Base-by-base conservation (phyloP, 2,113 vertebrate species). In the Dipodomys stephensi region DNA sequence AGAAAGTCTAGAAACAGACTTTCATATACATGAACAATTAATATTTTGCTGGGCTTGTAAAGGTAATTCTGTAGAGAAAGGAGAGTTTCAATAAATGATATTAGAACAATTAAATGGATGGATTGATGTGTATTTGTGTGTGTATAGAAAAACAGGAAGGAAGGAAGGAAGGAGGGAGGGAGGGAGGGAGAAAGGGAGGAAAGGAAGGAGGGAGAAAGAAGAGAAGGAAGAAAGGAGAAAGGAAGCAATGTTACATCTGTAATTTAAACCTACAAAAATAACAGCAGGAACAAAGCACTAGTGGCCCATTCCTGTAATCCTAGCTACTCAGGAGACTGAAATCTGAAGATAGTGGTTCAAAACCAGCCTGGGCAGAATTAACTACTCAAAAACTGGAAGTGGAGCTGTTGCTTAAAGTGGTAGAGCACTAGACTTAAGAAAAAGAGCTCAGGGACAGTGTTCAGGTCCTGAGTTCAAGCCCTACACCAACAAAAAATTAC, bases 21-120 rank as follows among this genome's bases (percentile, higher is more conserved):
- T 74, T 67, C 10, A 91, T 28, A 76, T 78, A 62, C 62, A 62
- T 83, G 20, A 57, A 62, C 25, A 92, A 83, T 25, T 84, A 60
- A 68, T 68, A 84, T 88, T 84, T 92, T 23, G 74, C 49, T 46
- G 49, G 69, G 8, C 7, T 78, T 15, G 81, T 80, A 67, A 89
- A 6, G 27, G 39, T 39, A 74, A 19, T 88, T 86, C 19, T 86
- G 30, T 57, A 6, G 35, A 85, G n/a, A 92, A 81, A 86, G 49
- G 30, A 57, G 78, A 67, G 11, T 62, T 72, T 74, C 19, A 69
- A 62, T 74, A 88, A 88, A 32, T 78, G 28, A 73, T 79, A 19
- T 32, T 93, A 67, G 7, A 90, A 93, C 57, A 84, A 90, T 87
- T 83, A 72, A 35, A 83, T 93, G 27, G 15, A 49, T 82, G 39